Evolutionary conservation across 64 coral and sea anemone species (phyloP).

Genomic region (Platygyra sinensis): DNA sequence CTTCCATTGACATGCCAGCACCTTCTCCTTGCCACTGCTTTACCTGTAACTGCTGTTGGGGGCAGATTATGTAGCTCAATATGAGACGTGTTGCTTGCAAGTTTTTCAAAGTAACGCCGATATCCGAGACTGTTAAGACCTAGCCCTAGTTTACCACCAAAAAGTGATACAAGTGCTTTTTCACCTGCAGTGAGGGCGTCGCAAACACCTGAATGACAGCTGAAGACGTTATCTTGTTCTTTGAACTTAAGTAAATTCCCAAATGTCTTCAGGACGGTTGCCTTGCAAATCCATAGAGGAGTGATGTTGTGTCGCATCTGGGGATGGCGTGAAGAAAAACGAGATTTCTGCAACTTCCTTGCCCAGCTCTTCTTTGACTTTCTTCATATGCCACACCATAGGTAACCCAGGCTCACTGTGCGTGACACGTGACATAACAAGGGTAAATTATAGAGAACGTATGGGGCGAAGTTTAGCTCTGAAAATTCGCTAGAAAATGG

Average conservation of each 20-base stretch:
- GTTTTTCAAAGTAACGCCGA: too few relatives aligned
- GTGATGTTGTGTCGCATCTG: conserved; percentile 28
- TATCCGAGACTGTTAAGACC: conserved; percentile 41
- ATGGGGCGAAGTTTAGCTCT: too few relatives aligned
- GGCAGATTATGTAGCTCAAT: conserved; percentile 21
- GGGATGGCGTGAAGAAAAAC: conserved; percentile 34
- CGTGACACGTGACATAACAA: too few relatives aligned
- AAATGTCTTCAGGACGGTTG: conserved; percentile 28
- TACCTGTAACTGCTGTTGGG: not conserved
- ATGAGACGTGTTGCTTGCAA: not conserved
- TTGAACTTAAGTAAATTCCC: too few relatives aligned
- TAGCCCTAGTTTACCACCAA: conserved; percentile 20
- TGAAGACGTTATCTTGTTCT: too few relatives aligned
- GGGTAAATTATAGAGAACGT: too few relatives aligned
- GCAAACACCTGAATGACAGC: not conserved
- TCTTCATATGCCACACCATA: too few relatives aligned
- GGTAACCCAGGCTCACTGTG: too few relatives aligned
- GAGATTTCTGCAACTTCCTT: conserved; percentile 33
- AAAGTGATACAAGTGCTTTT: conserved; percentile 31
- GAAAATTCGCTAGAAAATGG: too few relatives aligned
- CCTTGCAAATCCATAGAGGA: conserved; percentile 34
- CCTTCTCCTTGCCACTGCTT: conserved; percentile 22
- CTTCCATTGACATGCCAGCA: conserved; percentile 4
- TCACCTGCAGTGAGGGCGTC: conserved; percentile 51
- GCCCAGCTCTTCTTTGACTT: conserved; percentile 24